A percentile compares a stretch with the other conserved stretches of the same genome.
These are phyloP conservation scores for Ricordea florida DNA, from an alignment of 92 coral and sea anemone genomes.

Conservation along the genomic window DNA sequence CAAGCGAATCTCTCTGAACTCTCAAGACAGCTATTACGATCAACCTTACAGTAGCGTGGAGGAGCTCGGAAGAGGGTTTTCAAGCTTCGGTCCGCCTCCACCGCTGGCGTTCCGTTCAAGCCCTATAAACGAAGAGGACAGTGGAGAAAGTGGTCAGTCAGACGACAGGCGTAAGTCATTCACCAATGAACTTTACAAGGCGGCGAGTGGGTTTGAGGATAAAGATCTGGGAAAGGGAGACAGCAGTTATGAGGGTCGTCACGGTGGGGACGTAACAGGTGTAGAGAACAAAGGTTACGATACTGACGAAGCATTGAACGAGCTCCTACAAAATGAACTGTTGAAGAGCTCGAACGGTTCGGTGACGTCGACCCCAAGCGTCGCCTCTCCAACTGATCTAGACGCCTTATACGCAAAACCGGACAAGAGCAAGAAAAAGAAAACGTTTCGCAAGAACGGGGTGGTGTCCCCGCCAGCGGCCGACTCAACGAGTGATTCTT, in stretches of 20 bases:
- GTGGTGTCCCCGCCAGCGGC: not conserved
- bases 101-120: slow-evolving; percentile 60
- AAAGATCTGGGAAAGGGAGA: slow-evolving; percentile 5
- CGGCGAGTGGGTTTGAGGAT: not conserved
- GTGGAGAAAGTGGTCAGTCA: not conserved
- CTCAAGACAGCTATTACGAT: slow-evolving; percentile 80
- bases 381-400: slow-evolving; percentile 5
- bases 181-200: slow-evolving; percentile 50
- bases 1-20: slow-evolving; percentile 66
- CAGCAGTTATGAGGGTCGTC: not conserved
- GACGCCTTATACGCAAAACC: slow-evolving; percentile 62
- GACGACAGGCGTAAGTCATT: slow-evolving; percentile 49
- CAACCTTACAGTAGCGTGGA: slow-evolving; percentile 85
- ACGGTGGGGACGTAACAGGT: slow-evolving; percentile 43
- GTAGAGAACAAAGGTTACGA: slow-evolving; percentile 55
- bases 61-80: slow-evolving; percentile 89
- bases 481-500: not conserved
- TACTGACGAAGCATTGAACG: slow-evolving; percentile 58
- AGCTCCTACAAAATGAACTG: not conserved
- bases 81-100: slow-evolving; percentile 83
- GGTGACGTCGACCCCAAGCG: not conserved
- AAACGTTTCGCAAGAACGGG: slow-evolving; percentile 17
- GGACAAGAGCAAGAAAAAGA: slow-evolving; percentile 65
- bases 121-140: not conserved
- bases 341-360: not conserved